Evolutionary conservation across 2,113 vertebrate genomes (phyloP).

Genomic region (Cephalopterus ornatus): DNA sequence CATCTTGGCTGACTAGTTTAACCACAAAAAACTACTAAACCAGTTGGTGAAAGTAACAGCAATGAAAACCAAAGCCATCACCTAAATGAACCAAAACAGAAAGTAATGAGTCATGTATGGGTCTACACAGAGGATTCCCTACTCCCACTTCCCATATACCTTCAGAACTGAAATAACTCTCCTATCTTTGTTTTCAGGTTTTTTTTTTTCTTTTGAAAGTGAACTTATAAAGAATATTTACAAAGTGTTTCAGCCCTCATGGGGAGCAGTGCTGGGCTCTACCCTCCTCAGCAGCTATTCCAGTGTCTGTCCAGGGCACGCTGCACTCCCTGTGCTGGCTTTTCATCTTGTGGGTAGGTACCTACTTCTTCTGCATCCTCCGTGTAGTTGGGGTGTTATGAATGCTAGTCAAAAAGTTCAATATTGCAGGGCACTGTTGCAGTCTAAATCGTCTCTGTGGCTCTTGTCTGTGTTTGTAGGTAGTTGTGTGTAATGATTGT

Average conservation of each 20-base stretch:
- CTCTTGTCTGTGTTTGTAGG: background rate
- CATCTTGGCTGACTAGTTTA: background rate
- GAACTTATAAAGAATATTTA: background rate
- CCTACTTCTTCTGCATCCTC: background rate
- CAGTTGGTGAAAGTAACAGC: background rate
- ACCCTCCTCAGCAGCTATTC: background rate
- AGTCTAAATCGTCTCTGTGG: background rate
- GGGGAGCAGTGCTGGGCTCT: background rate
- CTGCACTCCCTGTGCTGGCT: background rate
- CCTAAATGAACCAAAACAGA: background rate
- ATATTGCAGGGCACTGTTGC: background rate
- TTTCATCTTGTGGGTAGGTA: background rate
- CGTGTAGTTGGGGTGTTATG: background rate
- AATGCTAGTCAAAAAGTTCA: background rate
- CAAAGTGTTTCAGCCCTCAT: background rate
- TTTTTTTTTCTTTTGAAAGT: background rate
- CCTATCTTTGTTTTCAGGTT: too few relatives aligned
- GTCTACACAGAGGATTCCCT: background rate
- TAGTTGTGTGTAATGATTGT: background rate
- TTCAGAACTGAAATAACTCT: background rate
- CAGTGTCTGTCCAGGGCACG: background rate
- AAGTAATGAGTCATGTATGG: conserved; percentile 19
- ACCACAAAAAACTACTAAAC: background rate
- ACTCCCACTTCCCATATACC: background rate
- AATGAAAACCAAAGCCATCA: background rate